phyloP scores from a whole-genome alignment of 1,140 invertebrate species.

The Pseudomyrmex dendroicus region DNA sequence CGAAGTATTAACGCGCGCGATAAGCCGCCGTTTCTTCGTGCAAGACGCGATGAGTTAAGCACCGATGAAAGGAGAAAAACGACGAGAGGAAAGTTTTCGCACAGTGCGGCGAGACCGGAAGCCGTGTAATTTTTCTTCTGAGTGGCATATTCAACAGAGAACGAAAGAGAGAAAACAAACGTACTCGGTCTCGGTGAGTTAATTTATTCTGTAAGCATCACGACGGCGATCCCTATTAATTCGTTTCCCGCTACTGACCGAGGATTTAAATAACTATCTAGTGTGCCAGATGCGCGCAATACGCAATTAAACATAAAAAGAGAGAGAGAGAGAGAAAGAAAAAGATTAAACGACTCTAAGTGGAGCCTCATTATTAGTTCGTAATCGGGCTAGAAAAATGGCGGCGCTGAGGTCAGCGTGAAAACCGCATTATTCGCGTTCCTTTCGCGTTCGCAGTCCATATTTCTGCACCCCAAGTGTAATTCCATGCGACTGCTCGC shows the following conservation, averaged over 20 bases:
- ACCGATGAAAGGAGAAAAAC: constrained; percentile 12
- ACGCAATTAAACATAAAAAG: constrained; percentile 18
- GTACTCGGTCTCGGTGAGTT: not conserved
- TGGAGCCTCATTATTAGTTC: constrained; percentile 10
- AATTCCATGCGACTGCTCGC: constrained; percentile 5
- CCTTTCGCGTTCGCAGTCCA: not conserved
- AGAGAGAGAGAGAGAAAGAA: not conserved
- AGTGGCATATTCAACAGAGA: constrained; percentile 27
- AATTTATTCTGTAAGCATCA: constrained; percentile 45
- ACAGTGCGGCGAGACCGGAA: constrained; percentile 35
- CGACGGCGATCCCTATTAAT: constrained; percentile 43
- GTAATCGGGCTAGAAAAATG: constrained; percentile 22
- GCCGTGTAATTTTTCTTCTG: constrained; percentile 53
- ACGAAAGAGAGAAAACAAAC: not conserved
- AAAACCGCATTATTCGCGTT: not conserved
- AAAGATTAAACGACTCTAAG: constrained; percentile 22
- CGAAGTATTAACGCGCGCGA: constrained; percentile 51
- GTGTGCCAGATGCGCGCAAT: constrained; percentile 42
- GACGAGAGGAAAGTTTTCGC: not conserved
- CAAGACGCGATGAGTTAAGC: constrained; percentile 9
- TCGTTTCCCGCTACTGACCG: constrained; percentile 19
- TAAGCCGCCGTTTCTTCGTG: constrained; percentile 38
- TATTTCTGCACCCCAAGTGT: not conserved
- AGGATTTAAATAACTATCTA: constrained; percentile 36
- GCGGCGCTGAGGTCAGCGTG: not conserved